Conservation (phyloP, 35 echinoderm and acorn worm genomes). For the Diadema setosum region DNA sequence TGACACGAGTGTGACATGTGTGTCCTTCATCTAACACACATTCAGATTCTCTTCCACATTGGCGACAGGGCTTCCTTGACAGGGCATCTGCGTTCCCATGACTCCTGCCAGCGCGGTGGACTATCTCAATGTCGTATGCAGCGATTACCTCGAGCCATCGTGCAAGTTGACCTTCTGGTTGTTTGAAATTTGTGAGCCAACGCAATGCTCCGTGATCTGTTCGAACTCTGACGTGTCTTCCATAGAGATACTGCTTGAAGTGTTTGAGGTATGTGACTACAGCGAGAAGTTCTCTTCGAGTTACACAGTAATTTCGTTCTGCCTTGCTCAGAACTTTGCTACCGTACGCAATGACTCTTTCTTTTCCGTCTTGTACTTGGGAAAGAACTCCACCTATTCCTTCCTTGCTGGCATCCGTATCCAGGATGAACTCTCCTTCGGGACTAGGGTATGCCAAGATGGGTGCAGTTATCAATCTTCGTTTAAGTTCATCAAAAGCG, state of each 20-base stretch:
- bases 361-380: no score
- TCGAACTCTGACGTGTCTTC: background rate
- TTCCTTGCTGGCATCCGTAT: no score
- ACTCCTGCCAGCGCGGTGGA: background rate
- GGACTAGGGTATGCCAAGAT: no score
- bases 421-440: no score
- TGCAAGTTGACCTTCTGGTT: slow-evolving; percentile 7
- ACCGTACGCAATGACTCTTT: no score
- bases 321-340: no score
- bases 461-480: no score
- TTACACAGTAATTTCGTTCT: no score
- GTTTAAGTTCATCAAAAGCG: no score
- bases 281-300: no score
- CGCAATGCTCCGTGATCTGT: slow-evolving; percentile 11
- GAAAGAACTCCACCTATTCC: no score
- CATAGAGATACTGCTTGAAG: background rate
- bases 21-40: background rate
- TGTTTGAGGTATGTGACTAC: background rate
- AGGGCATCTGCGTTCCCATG: no score
- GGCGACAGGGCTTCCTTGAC: background rate
- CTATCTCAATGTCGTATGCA: background rate
- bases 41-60: background rate
- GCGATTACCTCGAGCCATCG: background rate
- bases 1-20: background rate
- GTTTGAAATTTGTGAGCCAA: slow-evolving; percentile 16